phyloP scores from a whole-genome alignment of 2,797 vertebrate species.

The Arrhamphus sclerolepis region DNA sequence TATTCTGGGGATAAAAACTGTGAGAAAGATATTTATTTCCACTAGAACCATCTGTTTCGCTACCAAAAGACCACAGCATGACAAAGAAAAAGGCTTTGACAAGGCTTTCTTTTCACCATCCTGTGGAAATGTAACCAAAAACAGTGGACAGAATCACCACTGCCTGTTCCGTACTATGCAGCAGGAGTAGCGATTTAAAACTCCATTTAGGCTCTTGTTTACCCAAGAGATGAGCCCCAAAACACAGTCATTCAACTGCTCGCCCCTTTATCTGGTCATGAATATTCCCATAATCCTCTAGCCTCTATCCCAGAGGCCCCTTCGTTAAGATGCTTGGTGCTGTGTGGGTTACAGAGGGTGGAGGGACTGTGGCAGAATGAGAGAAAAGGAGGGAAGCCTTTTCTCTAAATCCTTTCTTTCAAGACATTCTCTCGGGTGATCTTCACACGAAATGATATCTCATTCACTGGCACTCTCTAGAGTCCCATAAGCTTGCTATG shows the following conservation, averaged over 20 bases:
- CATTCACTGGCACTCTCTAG: slow-evolving; percentile 82
- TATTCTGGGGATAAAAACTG: slow-evolving; percentile 62
- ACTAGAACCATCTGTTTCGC: slow-evolving; percentile 81
- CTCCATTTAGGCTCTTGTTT: slow-evolving; percentile 89
- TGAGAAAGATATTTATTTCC: slow-evolving; percentile 77
- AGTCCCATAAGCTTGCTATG: slow-evolving; percentile 76
- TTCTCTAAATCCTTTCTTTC: slow-evolving; percentile 83
- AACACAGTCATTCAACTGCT: slow-evolving; percentile 88
- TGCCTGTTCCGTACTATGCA: slow-evolving; percentile 62
- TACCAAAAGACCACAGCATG: slow-evolving; percentile 61
- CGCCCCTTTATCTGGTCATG: slow-evolving; percentile 90
- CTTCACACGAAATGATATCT: slow-evolving; percentile 91
- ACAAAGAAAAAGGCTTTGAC: slow-evolving; percentile 68
- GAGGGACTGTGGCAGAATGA: slow-evolving; percentile 82
- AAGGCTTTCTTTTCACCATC: slow-evolving; percentile 73
- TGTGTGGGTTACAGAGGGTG: slow-evolving; percentile 58
- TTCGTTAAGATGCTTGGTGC: slow-evolving; percentile 72
- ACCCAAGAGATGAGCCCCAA: slow-evolving; percentile 94
- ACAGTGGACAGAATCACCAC: slow-evolving; percentile 68
- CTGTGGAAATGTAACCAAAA: slow-evolving; percentile 70
- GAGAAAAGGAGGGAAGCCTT: slow-evolving; percentile 58
- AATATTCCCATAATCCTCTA: slow-evolving; percentile 97
- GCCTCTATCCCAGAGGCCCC: slow-evolving; percentile 84
- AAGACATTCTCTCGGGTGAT: slow-evolving; percentile 83
- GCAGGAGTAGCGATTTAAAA: slow-evolving; percentile 75